Conservation (phyloP, 2,113 vertebrate genomes). For the Lepisosteus osseus region DNA sequence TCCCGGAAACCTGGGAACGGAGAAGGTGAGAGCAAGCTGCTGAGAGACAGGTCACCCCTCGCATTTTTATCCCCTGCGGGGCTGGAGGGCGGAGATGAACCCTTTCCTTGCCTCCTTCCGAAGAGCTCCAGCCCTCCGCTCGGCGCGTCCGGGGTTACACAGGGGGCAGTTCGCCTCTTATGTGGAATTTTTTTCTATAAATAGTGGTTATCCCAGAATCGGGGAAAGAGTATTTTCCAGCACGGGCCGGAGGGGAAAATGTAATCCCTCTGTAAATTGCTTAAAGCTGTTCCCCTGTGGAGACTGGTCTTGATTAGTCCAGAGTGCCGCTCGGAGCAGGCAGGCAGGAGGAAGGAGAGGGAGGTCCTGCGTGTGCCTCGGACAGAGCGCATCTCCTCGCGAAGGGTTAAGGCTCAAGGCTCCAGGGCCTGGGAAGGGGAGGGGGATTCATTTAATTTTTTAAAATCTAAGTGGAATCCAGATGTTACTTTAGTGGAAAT, state of each 20-base stretch:
- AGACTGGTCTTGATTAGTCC: neutral
- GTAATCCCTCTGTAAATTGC: conserved; percentile 22
- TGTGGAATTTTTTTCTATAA: conserved; percentile 26
- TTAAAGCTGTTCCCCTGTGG: conserved; percentile 18
- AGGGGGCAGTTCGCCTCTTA: too few relatives aligned
- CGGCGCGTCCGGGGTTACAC: too few relatives aligned
- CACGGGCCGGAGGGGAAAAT: conserved; percentile 1
- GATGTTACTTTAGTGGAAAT: conserved; percentile 54
- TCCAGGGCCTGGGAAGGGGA: neutral
- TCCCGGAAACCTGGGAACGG: conserved; percentile 2
- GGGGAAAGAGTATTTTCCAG: conserved; percentile 24
- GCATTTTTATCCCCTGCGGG: conserved; percentile 62
- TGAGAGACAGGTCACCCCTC: conserved; percentile 50
- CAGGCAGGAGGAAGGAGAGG: neutral
- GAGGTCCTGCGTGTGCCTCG: neutral
- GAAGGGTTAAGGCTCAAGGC: conserved; percentile 32
- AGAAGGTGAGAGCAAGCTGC: conserved; percentile 42
- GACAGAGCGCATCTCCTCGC: neutral
- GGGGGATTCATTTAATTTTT: conserved; percentile 41
- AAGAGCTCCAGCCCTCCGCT: neutral
- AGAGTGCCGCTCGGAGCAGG: neutral
- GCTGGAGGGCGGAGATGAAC: conserved; percentile 30
- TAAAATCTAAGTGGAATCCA: conserved; percentile 30
- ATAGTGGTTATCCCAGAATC: conserved; percentile 31
- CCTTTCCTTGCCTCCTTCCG: conserved; percentile 44